Conservation (phyloP, 2,797 vertebrate genomes). For the Spatula versicolor region DNA sequence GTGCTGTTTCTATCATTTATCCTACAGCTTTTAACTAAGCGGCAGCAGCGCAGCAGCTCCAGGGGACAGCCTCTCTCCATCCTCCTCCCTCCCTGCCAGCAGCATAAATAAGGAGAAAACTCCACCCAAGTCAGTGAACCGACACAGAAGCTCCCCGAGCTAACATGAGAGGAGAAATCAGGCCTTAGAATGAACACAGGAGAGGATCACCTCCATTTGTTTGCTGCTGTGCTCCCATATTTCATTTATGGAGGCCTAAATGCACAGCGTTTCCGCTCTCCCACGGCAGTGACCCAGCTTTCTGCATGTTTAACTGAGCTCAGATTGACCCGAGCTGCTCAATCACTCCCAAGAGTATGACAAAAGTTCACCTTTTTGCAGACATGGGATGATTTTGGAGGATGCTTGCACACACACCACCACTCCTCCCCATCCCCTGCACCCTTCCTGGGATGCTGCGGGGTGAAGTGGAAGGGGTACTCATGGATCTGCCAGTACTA, state of each 20-base stretch:
- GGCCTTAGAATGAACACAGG: not conserved
- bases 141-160: not conserved
- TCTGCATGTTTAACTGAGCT: not conserved
- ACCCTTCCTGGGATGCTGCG: not conserved
- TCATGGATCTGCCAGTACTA: not conserved
- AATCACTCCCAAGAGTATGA: accelerated
- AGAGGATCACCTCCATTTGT: not conserved
- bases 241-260: not conserved
- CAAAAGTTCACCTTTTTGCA: not conserved
- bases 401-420: accelerated
- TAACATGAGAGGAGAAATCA: not conserved
- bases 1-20: not conserved
- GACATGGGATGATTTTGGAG: not conserved
- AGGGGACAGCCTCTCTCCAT: not conserved
- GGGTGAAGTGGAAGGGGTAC: not conserved
- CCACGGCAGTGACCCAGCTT: not conserved
- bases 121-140: not conserved
- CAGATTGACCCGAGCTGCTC: not conserved
- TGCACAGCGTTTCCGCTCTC: not conserved
- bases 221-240: not conserved
- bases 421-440: not conserved
- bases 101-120: not conserved
- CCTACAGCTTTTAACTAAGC: not conserved
- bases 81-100: not conserved
- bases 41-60: not conserved